Percentiles rank a stretch among this genome's conserved stretches.
phyloP scores from a whole-genome alignment of 2,113 vertebrate genomes.

The Solenodon paradoxus region DNA sequence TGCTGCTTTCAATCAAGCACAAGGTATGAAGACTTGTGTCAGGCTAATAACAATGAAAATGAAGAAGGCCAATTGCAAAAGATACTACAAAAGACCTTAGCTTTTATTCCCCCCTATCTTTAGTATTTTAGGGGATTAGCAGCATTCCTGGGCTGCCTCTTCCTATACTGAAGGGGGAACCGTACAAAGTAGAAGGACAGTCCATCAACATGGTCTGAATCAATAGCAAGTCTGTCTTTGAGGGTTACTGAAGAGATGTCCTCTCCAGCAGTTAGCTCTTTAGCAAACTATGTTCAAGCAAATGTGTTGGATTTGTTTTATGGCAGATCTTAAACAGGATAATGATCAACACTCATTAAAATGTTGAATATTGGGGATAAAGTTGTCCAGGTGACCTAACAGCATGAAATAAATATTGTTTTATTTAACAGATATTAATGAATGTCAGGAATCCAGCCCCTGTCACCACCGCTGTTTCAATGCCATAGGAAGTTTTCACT shows the following conservation, averaged over 20 bases:
- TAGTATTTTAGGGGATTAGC: neutral
- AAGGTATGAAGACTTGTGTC: neutral
- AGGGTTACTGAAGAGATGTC: neutral
- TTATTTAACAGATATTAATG: slow-evolving; percentile 90
- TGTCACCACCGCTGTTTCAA: slow-evolving; percentile 97
- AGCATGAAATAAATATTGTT: neutral
- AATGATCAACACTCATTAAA: neutral
- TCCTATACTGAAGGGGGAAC: neutral
- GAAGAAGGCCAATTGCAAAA: neutral
- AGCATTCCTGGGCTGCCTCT: neutral
- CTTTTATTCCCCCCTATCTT: neutral
- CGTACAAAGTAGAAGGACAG: neutral
- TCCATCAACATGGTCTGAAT: neutral
- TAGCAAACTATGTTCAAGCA: neutral
- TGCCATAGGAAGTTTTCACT: slow-evolving; percentile 94
- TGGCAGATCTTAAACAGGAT: neutral
- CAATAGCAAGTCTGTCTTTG: neutral
- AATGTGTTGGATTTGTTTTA: neutral
- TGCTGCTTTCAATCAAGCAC: neutral
- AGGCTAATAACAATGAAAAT: neutral
- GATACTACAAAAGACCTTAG: neutral
- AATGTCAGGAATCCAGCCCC: slow-evolving; percentile 93
- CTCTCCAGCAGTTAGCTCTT: neutral
- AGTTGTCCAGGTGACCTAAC: neutral
- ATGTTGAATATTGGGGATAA: neutral